Evolutionary conservation across 2,888 invertebrate species (phyloP).

Genomic region (Thyatira batis): DNA sequence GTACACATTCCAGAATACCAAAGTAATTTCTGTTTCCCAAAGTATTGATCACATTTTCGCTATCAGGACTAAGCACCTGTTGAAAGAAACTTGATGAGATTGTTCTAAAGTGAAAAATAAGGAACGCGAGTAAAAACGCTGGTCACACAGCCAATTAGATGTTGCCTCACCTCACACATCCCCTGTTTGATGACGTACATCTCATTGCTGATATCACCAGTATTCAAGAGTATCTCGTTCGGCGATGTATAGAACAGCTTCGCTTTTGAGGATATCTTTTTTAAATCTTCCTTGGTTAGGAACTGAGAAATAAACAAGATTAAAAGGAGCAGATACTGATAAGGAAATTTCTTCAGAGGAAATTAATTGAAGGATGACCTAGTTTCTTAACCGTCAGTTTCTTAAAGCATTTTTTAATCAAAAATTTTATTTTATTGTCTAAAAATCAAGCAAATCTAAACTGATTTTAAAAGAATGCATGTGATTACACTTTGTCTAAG

Average conservation of each 20-base stretch:
- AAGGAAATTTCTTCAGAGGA: neutral
- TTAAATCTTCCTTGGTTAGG: constrained; percentile 57
- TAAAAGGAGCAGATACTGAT: too few relatives aligned
- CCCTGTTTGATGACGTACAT: constrained; percentile 66
- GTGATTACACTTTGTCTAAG: too few relatives aligned
- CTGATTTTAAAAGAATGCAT: too few relatives aligned
- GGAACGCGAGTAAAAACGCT: neutral
- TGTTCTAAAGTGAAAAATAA: constrained; percentile 1
- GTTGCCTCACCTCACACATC: constrained; percentile 64
- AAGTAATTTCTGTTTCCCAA: constrained; percentile 48
- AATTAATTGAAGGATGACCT: too few relatives aligned
- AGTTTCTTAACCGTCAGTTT: too few relatives aligned
- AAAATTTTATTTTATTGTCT: too few relatives aligned
- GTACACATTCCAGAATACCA: constrained; percentile 59
- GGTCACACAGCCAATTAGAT: too few relatives aligned
- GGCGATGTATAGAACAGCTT: constrained; percentile 63
- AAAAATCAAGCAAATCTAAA: too few relatives aligned
- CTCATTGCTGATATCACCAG: constrained; percentile 67
- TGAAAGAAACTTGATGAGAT: constrained; percentile 10
- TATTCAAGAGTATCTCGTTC: constrained; percentile 64
- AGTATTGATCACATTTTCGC: constrained; percentile 35
- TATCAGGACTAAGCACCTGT: constrained; percentile 53
- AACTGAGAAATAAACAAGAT: too few relatives aligned
- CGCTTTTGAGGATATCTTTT: constrained; percentile 51
- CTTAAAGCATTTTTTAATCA: too few relatives aligned